Conservation (phyloP, 2,888 invertebrate species). For the Octonoba sinensis region DNA sequence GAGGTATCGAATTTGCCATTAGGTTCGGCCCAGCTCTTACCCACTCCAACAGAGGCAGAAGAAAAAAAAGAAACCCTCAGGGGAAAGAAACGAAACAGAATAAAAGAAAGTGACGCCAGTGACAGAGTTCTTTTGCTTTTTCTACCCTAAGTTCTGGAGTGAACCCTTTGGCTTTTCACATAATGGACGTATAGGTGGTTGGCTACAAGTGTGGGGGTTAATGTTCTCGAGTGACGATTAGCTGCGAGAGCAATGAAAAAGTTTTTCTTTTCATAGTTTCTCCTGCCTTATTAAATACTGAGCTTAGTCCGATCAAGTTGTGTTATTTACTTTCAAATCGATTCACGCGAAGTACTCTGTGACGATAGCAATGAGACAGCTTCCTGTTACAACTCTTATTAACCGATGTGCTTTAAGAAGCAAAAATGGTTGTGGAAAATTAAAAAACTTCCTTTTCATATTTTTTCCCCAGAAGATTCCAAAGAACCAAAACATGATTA, state of each 20-base stretch:
- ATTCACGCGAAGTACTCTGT: too few relatives aligned
- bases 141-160: constrained; percentile 1
- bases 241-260: constrained; percentile 21
- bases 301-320: too few relatives aligned
- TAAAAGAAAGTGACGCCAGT: constrained; percentile 35
- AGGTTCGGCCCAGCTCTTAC: constrained; percentile 44
- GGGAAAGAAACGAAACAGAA: constrained; percentile 18
- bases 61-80: constrained; percentile 1
- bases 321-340: too few relatives aligned
- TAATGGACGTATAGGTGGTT: constrained; percentile 37
- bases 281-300: neutral
- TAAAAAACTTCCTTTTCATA: too few relatives aligned
- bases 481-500: too few relatives aligned
- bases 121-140: constrained; percentile 33
- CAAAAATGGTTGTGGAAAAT: too few relatives aligned
- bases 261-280: constrained; percentile 5
- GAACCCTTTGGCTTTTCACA: constrained; percentile 49
- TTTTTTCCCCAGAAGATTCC: too few relatives aligned
- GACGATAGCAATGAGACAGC: too few relatives aligned
- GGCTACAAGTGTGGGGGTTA: neutral
- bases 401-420: too few relatives aligned
- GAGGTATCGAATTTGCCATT: constrained; percentile 62
- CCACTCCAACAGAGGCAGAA: constrained; percentile 14
- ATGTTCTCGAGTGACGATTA: constrained; percentile 29
- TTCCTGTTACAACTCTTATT: too few relatives aligned